Base-by-base conservation (phyloP, 2,113 vertebrate species). In the Ceuthmochares aereus region DNA sequence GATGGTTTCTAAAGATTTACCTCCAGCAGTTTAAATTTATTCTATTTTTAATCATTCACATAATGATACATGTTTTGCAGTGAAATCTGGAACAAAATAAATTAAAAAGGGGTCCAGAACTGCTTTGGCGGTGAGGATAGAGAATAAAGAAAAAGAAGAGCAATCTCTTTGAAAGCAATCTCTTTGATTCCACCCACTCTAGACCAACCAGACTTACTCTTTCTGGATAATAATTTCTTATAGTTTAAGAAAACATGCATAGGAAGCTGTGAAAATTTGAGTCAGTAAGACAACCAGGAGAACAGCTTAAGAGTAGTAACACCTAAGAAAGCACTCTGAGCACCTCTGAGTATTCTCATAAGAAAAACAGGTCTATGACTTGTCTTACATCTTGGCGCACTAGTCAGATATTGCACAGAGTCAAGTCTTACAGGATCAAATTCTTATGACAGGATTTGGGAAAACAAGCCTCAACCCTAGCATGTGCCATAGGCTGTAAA, bases 401-500 rank as follows among this genome's bases (percentile, higher is more conserved):
- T 55, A 40, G 74, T 9, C 20, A 63, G 51, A 83, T 36, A 79
- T 4, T 52, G 52, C 83, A 25, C 47, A 74, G 51, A 49, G 21
- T 29, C 62, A 88, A 54, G 10, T 22, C 45, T 79, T 69, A 32
- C 8, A 93, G n/a, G 25, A 77, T 52, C 42, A 75, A 75, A 74
- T 64, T 72, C n/a, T 60, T 74, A 68, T 17, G 29, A 47, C 5
- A 67, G 10, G 59, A 84, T 69, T 49, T 64, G 18, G 30, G 19
- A 95, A 54, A 82, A 49, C 23, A 87, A 74, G 80, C n/a, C 26
- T 88, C 52, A 89, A 45, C 2, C 67, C 36, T 72, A 83, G 42
- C 27, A 58, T 0, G 0, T 82, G 27, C n/a, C n/a, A 47, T 17
- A 78, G 21, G 16, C 19, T 69, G n/a, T 59, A 77, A 92, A 64